phyloP scores from a whole-genome alignment of 2,113 vertebrate species.

The Toxotes chatareus region DNA sequence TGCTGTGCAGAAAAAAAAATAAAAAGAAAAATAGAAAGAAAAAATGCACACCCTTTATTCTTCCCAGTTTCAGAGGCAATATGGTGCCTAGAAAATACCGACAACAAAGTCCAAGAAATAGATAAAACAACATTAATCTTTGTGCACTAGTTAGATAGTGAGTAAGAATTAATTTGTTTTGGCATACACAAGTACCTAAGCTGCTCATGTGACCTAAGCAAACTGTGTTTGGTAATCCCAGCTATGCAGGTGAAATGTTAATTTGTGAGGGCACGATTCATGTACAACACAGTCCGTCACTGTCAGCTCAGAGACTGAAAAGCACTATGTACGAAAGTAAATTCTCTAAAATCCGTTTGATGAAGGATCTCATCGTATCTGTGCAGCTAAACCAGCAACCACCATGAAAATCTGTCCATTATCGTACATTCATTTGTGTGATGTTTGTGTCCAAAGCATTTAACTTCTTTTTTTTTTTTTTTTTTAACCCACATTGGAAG shows the following conservation, averaged over 20 bases:
- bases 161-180: background rate
- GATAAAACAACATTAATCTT: background rate
- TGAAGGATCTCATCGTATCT: background rate
- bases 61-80: background rate
- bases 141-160: background rate
- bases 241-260: background rate
- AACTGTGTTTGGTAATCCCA: background rate
- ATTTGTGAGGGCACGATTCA: background rate
- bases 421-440: no score
- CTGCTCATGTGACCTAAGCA: background rate
- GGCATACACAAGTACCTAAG: background rate
- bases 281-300: background rate
- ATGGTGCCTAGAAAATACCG: conserved; percentile 5
- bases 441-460: no score
- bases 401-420: background rate
- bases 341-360: background rate
- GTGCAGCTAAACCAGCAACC: background rate
- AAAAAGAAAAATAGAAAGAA: background rate
- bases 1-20: background rate
- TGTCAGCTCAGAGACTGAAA: background rate
- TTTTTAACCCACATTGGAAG: no score
- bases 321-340: background rate
- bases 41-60: background rate
- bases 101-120: conserved; percentile 19
- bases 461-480: no score